These are phyloP conservation scores for Gobiocypris rarus DNA, from an alignment of 2,113 vertebrate genomes.

Conservation along the genomic window DNA sequence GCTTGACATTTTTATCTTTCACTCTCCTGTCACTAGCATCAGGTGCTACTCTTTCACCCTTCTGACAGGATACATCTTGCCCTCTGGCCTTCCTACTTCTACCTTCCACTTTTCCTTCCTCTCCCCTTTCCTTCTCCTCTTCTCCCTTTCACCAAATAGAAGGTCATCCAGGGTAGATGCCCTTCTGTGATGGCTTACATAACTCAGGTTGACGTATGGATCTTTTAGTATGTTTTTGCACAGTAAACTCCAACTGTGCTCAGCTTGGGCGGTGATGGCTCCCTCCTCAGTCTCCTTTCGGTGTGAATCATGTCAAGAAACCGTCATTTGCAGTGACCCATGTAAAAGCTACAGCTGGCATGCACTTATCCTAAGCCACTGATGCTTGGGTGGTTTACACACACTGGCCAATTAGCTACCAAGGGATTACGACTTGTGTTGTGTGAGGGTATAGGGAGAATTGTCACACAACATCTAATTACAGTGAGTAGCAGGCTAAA, in stretches of 20 bases:
- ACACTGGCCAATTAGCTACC: conserved; percentile 2
- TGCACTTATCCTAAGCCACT: conserved; percentile 20
- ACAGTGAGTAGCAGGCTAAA: neutral
- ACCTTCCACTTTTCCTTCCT: conserved; percentile 44
- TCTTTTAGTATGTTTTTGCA: conserved; percentile 48
- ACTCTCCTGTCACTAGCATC: conserved; percentile 43
- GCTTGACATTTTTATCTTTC: conserved; percentile 62
- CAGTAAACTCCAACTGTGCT: conserved; percentile 46
- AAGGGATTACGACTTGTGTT: neutral
- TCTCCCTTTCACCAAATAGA: neutral
- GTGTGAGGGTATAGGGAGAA: neutral
- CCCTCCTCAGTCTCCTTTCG: conserved; percentile 23
- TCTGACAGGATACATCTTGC: conserved; percentile 52
- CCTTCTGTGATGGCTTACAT: conserved; percentile 47
- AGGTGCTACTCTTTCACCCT: conserved; percentile 53
- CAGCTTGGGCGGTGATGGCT: conserved; percentile 14
- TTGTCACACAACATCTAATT: neutral
- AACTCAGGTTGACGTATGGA: conserved; percentile 49
- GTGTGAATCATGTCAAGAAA: conserved; percentile 46
- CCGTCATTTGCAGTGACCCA: conserved; percentile 11
- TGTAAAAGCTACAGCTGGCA: conserved; percentile 15
- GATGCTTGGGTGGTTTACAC: neutral
- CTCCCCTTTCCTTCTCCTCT: neutral
- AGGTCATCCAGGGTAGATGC: conserved; percentile 45
- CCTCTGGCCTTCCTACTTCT: conserved; percentile 54